Conservation (phyloP, 2,797 vertebrate genomes). For the Moxostoma hubbsi region DNA sequence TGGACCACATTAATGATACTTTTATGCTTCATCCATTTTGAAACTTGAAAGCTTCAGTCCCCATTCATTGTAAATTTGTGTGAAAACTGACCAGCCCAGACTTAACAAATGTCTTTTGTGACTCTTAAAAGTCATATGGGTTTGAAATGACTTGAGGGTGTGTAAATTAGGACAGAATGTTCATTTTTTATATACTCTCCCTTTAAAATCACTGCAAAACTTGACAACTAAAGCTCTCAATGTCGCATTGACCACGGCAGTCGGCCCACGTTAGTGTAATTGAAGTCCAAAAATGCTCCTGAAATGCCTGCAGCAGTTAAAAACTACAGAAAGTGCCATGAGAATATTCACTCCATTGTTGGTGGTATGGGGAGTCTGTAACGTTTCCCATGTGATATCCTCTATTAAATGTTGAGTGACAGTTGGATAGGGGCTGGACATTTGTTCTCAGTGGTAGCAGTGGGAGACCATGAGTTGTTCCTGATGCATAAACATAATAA, state of each 20-base stretch:
- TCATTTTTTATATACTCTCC: neutral
- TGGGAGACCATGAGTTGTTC: conserved; percentile 4
- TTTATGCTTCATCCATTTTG: too few relatives aligned
- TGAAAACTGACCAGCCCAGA: too few relatives aligned
- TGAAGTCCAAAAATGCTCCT: conserved; percentile 5
- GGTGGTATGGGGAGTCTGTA: conserved; percentile 5
- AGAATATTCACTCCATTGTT: conserved; percentile 1
- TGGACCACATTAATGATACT: too few relatives aligned
- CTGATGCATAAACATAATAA: conserved; percentile 44
- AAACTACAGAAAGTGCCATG: conserved; percentile 17
- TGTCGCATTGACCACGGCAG: conserved; percentile 4
- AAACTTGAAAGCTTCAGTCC: too few relatives aligned
- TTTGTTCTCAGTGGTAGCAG: conserved; percentile 12
- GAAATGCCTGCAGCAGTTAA: conserved; percentile 33
- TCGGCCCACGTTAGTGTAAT: conserved; percentile 31
- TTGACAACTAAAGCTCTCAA: neutral
- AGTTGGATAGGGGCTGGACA: conserved; percentile 13
- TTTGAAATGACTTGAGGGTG: too few relatives aligned
- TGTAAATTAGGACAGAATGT: too few relatives aligned
- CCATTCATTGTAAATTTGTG: too few relatives aligned
- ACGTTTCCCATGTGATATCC: conserved; percentile 30
- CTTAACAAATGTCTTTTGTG: too few relatives aligned
- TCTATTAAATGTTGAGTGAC: conserved; percentile 38
- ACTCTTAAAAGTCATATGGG: too few relatives aligned
- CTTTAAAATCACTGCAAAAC: conserved; percentile 26